These are phyloP conservation scores for Phlogophora meticulosa DNA, from an alignment of 2,888 invertebrate genomes.

Conservation along the genomic window DNA sequence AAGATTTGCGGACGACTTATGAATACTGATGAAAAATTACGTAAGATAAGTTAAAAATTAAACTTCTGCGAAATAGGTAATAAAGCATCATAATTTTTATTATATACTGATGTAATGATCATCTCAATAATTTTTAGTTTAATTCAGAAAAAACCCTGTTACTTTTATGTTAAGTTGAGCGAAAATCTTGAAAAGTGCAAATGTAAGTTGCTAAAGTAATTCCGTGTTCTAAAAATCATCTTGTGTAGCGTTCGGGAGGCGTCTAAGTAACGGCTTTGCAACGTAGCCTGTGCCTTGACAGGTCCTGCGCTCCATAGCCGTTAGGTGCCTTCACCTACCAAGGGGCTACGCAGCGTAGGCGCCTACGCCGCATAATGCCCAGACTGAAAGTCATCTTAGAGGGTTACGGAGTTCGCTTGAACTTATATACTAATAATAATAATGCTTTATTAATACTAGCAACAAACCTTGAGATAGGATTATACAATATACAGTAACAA, in stretches of 20 bases:
- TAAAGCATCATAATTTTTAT: slow-evolving; percentile 6
- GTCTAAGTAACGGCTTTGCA: neutral
- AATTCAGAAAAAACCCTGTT: neutral
- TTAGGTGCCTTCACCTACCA: no score
- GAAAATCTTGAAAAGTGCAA: no score
- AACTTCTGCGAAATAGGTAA: slow-evolving; percentile 11
- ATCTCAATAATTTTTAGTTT: neutral
- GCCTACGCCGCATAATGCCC: neutral
- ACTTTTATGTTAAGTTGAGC: neutral
- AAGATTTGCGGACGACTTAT: slow-evolving; percentile 31
- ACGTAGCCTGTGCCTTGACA: neutral
- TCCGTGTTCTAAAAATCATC: neutral
- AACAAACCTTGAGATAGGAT: no score
- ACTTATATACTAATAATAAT: neutral
- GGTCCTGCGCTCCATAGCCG: no score
- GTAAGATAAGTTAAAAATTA: slow-evolving; percentile 34
- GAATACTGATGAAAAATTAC: slow-evolving; percentile 47
- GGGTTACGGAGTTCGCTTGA: neutral
- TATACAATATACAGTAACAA: no score
- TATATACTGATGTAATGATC: neutral
- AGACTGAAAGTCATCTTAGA: neutral
- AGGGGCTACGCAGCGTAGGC: slow-evolving; percentile 10
- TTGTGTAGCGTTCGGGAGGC: neutral
- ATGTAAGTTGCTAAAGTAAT: neutral
- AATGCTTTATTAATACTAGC: no score